Conservation (phyloP, 2,113 vertebrate genomes). For the Tragelaphus imberbis region DNA sequence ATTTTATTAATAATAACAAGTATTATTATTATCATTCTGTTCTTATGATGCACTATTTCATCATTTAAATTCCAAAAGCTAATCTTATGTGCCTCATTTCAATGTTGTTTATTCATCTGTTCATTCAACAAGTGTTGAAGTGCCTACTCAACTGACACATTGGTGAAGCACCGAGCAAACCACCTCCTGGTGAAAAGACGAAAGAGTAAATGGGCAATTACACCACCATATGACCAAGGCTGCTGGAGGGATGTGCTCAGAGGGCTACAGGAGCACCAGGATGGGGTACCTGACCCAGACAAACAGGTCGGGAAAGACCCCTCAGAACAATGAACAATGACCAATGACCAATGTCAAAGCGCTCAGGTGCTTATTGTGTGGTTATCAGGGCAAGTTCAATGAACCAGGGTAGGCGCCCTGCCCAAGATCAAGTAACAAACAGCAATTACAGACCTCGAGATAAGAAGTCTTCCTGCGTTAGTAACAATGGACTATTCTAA, state of each 20-base stretch:
- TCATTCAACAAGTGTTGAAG: neutral
- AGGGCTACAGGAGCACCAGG: neutral
- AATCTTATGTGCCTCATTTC: neutral
- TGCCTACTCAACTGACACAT: neutral
- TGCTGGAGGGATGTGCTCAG: rapidly evolving
- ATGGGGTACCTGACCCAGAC: neutral
- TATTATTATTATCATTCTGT: neutral
- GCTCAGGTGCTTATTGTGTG: neutral
- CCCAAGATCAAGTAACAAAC: neutral
- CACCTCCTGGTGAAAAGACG: neutral
- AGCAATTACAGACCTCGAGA: neutral
- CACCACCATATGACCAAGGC: rapidly evolving
- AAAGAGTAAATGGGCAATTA: neutral
- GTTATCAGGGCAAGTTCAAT: neutral
- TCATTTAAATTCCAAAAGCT: neutral
- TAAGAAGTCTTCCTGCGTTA: neutral
- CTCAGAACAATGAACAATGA: neutral
- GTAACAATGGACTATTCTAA: neutral
- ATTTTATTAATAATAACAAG: neutral
- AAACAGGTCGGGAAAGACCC: neutral
- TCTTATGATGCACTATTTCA: neutral
- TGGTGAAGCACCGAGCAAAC: neutral
- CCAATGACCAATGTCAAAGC: neutral
- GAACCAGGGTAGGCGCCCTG: neutral
- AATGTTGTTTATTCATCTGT: neutral